Base-by-base conservation (phyloP, 2,113 vertebrate species). In the Phalacrocorax carbo region DNA sequence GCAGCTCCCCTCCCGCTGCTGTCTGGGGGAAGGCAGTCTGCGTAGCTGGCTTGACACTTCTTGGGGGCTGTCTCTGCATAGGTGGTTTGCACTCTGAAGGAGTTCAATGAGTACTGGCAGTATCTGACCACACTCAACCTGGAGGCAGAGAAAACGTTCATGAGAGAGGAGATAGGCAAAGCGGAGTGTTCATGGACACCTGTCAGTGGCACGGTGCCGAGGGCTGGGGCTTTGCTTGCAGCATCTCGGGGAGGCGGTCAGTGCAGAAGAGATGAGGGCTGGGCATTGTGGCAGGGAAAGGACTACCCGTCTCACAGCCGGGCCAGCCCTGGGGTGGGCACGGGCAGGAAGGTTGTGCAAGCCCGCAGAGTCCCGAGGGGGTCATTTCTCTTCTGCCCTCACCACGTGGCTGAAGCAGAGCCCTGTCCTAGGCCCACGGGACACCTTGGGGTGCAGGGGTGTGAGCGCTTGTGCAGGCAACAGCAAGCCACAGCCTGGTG, bases 161-260 rank as follows among this genome's bases (percentile, higher is more conserved):
- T 7, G 51, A 27, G 8, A 22, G 34, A 48, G 4, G 21, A 86
- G 40, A 60, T 48, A 48, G 27, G 61, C 40, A 65, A 34, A 76
- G 42, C 7, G 0, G 7, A 34, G 29, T 4, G 22, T 9, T 57
- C 5, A 18, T 3, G 11, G 60, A 6, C 54, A 15, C 0, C 17
- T 10, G 16, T 21, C 42, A 34, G 38, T 5, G 3, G 22, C 27
- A 46, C 17, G 18, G 55, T 38, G 38, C 65, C 11, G 15, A 69
- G 66, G 48, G 55, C 55, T 34, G 48, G 21, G 55, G 55, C 38
- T 70, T 60, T 13, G 4, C 54, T 30, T 22, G 42, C 25, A 3
- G 62, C 32, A 8, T 10, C 30, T 10, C 4, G 54, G 83, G 40
- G n/a, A 69, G 70, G 17, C 11, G 5, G 21, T 6, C 7, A 8